Evolutionary conservation across 2,888 invertebrate species (phyloP).

Genomic region (Perizoma affinitatum): DNA sequence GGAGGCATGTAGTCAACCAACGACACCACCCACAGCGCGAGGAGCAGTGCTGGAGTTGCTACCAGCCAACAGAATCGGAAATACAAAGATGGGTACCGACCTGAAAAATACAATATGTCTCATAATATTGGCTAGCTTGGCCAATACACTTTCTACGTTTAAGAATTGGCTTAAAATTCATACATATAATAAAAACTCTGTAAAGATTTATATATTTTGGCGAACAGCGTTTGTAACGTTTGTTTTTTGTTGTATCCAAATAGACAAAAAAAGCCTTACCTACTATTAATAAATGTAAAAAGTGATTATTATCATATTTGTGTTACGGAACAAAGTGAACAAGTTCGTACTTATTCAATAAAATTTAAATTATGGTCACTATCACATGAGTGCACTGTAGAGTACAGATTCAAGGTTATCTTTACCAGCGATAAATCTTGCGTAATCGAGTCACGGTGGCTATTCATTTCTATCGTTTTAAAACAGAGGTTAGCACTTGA

Average conservation of each 20-base stretch:
- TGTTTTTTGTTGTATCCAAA: slow-evolving; percentile 21
- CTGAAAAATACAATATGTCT: slow-evolving; percentile 52
- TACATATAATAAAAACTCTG: slow-evolving; percentile 25
- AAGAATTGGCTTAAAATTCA: background rate
- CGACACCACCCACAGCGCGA: slow-evolving; percentile 95
- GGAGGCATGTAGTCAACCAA: slow-evolving; percentile 94
- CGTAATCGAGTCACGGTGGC: slow-evolving; percentile 18
- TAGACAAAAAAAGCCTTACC: too few species aligned
- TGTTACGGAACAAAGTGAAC: slow-evolving; percentile 23
- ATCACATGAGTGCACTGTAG: slow-evolving; percentile 24
- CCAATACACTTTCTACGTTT: background rate
- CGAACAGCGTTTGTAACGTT: slow-evolving; percentile 24
- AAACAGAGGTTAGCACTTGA: too few species aligned
- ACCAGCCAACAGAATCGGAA: slow-evolving; percentile 94
- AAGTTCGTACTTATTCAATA: slow-evolving; percentile 9
- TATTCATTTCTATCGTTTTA: slow-evolving; percentile 1
- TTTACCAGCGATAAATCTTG: slow-evolving; percentile 20
- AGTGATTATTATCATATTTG: slow-evolving; percentile 26
- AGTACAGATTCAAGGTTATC: slow-evolving; percentile 30
- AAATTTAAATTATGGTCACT: slow-evolving; percentile 16
- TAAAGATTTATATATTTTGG: slow-evolving; percentile 17
- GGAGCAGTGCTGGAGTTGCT: slow-evolving; percentile 90
- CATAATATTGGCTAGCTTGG: too few species aligned
- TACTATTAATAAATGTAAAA: slow-evolving; percentile 14
- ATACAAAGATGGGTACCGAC: slow-evolving; percentile 89